Conservation (phyloP, 2,888 invertebrate species). For the Tyria jacobaeae region DNA sequence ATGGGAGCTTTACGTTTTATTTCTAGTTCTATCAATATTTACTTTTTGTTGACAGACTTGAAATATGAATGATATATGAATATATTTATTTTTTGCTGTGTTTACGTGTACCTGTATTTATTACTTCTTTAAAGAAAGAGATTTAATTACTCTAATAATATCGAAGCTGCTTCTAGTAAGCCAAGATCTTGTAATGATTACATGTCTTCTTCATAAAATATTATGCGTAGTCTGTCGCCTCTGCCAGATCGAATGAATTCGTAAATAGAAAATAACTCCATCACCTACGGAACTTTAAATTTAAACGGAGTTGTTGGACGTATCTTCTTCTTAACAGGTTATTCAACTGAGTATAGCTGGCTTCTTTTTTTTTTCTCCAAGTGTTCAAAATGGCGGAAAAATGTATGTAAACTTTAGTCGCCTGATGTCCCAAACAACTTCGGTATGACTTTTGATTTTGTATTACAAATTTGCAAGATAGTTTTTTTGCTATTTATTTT, state of each 20-base stretch:
- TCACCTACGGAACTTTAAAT: neutral
- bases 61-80: no score
- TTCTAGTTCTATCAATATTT: neutral
- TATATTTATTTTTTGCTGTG: no score
- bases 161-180: no score
- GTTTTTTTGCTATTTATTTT: no score
- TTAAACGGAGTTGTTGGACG: neutral
- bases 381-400: neutral
- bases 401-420: neutral
- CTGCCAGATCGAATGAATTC: neutral
- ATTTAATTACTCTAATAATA: no score
- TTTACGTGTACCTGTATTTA: no score
- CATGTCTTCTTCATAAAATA: neutral
- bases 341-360: neutral
- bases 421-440: neutral
- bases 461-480: neutral
- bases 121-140: no score
- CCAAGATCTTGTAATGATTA: no score
- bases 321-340: neutral
- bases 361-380: no score
- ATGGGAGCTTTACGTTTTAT: conserved; percentile 20
- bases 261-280: neutral
- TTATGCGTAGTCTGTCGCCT: neutral
- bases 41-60: no score
- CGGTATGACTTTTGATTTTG: neutral